A percentile compares a stretch with the other conserved stretches of the same genome.
Conservation (phyloP, 2,113 vertebrate genomes). For the Hippocampus zosterae region DNA sequence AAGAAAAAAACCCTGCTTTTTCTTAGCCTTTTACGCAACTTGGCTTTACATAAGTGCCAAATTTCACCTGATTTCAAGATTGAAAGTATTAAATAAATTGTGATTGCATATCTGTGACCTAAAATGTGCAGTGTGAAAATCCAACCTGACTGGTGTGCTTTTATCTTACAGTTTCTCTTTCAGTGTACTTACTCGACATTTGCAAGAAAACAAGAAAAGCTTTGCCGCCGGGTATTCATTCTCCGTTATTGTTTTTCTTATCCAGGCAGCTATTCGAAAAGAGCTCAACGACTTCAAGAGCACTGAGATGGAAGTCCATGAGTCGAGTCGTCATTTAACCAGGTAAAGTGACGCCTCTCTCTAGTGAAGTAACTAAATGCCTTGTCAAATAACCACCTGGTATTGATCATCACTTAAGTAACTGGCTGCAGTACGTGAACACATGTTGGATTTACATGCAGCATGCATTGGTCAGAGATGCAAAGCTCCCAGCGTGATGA, state of each 20-base stretch:
- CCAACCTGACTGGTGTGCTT: not conserved
- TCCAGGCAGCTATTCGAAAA: constrained; percentile 94
- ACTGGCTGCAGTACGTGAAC: no score
- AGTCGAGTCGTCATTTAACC: constrained; percentile 97
- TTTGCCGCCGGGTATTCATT: constrained; percentile 23
- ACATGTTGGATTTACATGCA: not conserved
- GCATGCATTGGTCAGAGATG: not conserved
- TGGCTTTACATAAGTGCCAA: not conserved
- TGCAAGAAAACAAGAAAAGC: constrained; percentile 9
- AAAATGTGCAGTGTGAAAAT: not conserved
- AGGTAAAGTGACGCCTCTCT: constrained; percentile 70
- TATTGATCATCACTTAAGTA: no score
- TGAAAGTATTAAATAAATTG: no score
- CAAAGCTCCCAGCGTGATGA: constrained; percentile 7
- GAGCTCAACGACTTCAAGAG: constrained; percentile 98
- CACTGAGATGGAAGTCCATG: constrained; percentile 97
- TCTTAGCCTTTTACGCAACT: not conserved
- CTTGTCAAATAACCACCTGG: not conserved
- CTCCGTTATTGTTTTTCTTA: constrained; percentile 8
- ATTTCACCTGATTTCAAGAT: not conserved
- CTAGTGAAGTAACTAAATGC: not conserved
- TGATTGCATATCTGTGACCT: not conserved
- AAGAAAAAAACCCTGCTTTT: not conserved
- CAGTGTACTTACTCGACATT: not conserved
- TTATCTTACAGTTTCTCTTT: not conserved